A percentile compares a stretch with the other conserved stretches of the same genome.
Conservation (phyloP, 1,140 invertebrate species). For the Cataglyphis hispanica region DNA sequence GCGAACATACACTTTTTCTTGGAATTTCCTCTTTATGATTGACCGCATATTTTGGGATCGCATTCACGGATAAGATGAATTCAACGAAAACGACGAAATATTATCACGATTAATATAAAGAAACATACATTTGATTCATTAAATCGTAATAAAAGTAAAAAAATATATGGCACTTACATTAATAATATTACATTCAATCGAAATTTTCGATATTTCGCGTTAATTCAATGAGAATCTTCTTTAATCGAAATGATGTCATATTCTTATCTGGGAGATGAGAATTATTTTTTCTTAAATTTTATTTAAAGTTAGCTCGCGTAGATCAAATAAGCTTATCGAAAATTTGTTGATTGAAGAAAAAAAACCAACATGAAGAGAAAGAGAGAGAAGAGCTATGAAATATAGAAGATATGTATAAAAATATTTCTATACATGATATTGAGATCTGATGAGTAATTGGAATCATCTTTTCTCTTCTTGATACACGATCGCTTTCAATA, state of each 20-base stretch:
- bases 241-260: background rate
- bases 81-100: slow-evolving; percentile 36
- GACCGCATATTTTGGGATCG: slow-evolving; percentile 47
- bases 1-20: background rate
- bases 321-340: background rate
- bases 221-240: background rate
- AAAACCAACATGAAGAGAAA: no score
- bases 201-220: background rate
- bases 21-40: slow-evolving; percentile 7
- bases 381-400: background rate
- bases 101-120: slow-evolving; percentile 12
- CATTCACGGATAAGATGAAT: slow-evolving; percentile 41
- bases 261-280: background rate
- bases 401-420: background rate
- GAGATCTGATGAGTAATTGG: slow-evolving; percentile 59
- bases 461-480: slow-evolving; percentile 55
- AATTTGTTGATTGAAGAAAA: background rate
- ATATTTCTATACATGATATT: slow-evolving; percentile 27
- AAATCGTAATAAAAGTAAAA: background rate
- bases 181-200: no score
- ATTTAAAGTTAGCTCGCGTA: background rate
- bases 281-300: background rate
- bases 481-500: slow-evolving; percentile 71
- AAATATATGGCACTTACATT: no score
- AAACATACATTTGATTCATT: background rate